Conservation (phyloP, 2,797 vertebrate genomes). For the Chiloscyllium punctatum region DNA sequence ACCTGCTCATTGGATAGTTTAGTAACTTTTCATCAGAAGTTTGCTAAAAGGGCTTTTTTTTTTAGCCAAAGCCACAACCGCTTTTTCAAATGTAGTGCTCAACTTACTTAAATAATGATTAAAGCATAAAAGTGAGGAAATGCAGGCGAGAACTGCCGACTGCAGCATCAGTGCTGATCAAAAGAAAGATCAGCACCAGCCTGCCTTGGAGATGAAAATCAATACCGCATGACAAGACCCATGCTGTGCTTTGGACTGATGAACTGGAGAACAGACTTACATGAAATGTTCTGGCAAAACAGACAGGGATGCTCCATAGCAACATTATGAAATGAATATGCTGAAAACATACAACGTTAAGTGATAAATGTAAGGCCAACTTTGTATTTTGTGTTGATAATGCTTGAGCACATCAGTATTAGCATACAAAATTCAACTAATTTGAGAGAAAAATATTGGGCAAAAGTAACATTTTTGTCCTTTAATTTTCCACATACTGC, state of each 20-base stretch:
- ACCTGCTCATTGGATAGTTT: not conserved
- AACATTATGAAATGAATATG: not conserved
- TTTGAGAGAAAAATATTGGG: not conserved
- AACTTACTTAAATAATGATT: too few relatives aligned
- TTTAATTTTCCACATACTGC: not conserved
- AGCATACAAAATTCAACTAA: not conserved
- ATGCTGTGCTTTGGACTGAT: not conserved
- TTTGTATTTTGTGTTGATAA: not conserved
- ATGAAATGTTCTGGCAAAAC: not conserved
- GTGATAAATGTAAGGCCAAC: not conserved
- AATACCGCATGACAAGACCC: not conserved
- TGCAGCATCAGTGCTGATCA: constrained; percentile 11
- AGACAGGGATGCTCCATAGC: not conserved
- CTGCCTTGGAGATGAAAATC: not conserved
- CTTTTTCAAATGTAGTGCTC: too few relatives aligned
- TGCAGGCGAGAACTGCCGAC: not conserved
- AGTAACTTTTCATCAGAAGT: not conserved
- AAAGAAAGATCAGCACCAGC: not conserved
- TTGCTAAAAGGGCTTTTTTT: not conserved
- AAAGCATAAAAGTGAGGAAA: not conserved
- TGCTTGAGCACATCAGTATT: not conserved
- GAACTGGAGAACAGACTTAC: not conserved
- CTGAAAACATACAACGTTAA: not conserved
- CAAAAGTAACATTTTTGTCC: not conserved
- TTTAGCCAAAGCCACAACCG: not conserved